Evolutionary conservation across 2,888 invertebrate species (phyloP).

Genomic region (Nipponacmea schrenckii): DNA sequence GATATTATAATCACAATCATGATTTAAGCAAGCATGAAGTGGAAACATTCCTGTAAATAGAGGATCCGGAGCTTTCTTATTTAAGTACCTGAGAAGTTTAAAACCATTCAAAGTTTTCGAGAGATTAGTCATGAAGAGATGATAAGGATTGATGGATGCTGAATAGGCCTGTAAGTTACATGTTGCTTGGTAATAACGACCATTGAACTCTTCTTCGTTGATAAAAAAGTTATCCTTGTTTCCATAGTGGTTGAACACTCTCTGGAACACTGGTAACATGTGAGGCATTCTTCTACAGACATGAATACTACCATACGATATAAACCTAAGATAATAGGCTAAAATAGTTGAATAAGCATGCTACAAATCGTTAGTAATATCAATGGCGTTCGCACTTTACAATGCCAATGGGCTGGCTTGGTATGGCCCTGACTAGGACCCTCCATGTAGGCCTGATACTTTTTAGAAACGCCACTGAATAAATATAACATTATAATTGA

Average conservation of each 20-base stretch:
- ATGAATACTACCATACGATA: conserved; percentile 48
- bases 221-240: conserved; percentile 47
- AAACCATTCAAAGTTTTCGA: conserved; percentile 39
- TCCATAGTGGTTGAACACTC: conserved; percentile 48
- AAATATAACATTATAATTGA: too few relatives aligned
- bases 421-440: too few relatives aligned
- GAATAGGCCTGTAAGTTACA: conserved; percentile 59
- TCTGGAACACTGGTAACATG: conserved; percentile 43
- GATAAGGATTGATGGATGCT: conserved; percentile 47
- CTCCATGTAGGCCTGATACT: too few relatives aligned
- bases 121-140: conserved; percentile 43
- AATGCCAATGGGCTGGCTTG: too few relatives aligned
- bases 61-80: conserved; percentile 42
- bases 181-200: conserved; percentile 57
- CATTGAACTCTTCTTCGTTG: conserved; percentile 55
- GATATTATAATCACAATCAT: conserved; percentile 58
- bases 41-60: conserved; percentile 58
- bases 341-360: too few relatives aligned
- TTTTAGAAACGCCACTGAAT: too few relatives aligned
- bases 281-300: conserved; percentile 47
- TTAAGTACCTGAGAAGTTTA: conserved; percentile 39
- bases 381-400: too few relatives aligned
- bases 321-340: conserved; percentile 42
- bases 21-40: conserved; percentile 59
- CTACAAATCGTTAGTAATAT: too few relatives aligned